Evolutionary conservation across 2,113 vertebrate species (phyloP).

Genomic region (Amblyopsis rosae): DNA sequence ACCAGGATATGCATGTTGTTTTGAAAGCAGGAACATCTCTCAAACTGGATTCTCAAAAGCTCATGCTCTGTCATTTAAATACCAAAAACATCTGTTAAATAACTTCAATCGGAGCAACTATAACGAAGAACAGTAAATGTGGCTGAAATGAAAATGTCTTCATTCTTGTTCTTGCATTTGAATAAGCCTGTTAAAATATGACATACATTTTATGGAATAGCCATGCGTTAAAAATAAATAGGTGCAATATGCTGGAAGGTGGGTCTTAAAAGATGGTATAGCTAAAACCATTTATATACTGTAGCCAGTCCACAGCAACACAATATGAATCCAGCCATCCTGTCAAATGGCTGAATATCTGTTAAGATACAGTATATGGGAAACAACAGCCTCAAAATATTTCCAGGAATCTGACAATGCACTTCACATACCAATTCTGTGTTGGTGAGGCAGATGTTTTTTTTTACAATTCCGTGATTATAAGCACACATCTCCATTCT

Average conservation of each 20-base stretch:
- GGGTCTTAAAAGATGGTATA: constrained; percentile 21
- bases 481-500: constrained; percentile 62
- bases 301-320: too few species aligned
- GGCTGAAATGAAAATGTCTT: neutral
- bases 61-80: neutral
- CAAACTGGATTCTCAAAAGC: neutral
- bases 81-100: neutral
- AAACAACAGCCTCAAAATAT: constrained; percentile 48
- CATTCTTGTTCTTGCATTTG: too few species aligned
- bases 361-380: constrained; percentile 1
- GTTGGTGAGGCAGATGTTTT: constrained; percentile 42
- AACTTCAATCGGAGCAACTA: neutral
- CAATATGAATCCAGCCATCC: constrained; percentile 28
- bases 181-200: too few species aligned
- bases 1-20: neutral
- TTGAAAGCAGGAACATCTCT: neutral
- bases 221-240: constrained; percentile 23
- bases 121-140: neutral
- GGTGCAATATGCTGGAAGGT: constrained; percentile 43
- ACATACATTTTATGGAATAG: too few species aligned
- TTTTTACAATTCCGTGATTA: constrained; percentile 44
- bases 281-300: constrained; percentile 24
- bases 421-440: constrained; percentile 35
- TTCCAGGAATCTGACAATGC: constrained; percentile 52
- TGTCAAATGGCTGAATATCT: constrained; percentile 32